Percentiles rank a stretch among this genome's conserved stretches.
Evolutionary conservation across 2,888 invertebrate species (phyloP).

Genomic region (Hypomecis atomaria): DNA sequence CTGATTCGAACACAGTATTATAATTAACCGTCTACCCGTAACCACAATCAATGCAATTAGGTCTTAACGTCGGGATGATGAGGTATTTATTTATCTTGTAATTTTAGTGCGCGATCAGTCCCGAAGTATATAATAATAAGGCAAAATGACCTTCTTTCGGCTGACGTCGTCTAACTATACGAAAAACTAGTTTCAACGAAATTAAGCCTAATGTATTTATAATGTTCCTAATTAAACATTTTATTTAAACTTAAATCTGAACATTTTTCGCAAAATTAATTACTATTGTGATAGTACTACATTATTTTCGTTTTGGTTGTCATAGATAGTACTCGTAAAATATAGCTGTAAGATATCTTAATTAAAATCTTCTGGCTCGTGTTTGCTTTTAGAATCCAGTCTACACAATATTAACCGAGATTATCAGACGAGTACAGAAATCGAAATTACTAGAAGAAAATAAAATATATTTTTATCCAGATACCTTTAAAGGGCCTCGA

Average conservation of each 20-base stretch:
- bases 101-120: too few relatives aligned
- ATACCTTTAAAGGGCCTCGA: too few relatives aligned
- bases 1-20: too few relatives aligned
- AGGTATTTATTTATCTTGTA: too few relatives aligned
- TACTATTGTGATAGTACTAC: slow-evolving; percentile 3
- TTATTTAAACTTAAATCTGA: not conserved
- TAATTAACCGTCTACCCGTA: too few relatives aligned
- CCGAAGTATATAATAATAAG: too few relatives aligned
- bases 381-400: slow-evolving; percentile 7
- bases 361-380: slow-evolving; percentile 25
- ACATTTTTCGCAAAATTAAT: not conserved
- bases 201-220: not conserved
- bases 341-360: slow-evolving; percentile 22
- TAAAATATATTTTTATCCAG: too few relatives aligned
- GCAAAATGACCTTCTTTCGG: too few relatives aligned
- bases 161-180: too few relatives aligned
- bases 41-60: too few relatives aligned
- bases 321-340: slow-evolving; percentile 18
- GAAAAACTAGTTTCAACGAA: not conserved
- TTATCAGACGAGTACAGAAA: not conserved
- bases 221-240: not conserved
- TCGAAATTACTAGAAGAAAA: too few relatives aligned
- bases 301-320: slow-evolving; percentile 19
- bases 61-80: too few relatives aligned
- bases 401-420: not conserved